Evolutionary conservation across 2,888 invertebrate genomes (phyloP), one percentile per base, ranked within the genome.

Genomic region (Pherbina coryleti): DNA sequence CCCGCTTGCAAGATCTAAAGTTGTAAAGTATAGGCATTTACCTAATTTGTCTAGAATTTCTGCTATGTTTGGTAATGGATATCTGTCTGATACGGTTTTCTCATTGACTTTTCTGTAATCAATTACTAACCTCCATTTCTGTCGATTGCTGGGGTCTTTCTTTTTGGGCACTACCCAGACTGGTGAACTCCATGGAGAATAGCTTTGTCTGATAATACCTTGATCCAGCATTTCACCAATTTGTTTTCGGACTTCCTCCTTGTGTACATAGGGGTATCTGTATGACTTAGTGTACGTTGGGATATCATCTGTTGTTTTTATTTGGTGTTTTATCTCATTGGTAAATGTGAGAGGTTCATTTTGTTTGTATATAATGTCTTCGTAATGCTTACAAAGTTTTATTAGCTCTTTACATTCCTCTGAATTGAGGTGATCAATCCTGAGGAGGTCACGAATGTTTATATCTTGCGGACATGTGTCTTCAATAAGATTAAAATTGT

Each of bases 1-100:
- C 0, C 86, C 86, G 0, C 82, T 84, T 0, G 85, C 84, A 0
- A 86, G 64, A 76, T 86, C 86, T 0, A 85, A 69, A 53, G 66
- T 71, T 17, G 62, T 53, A 53, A 69, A 78, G 28, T 78, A 72
- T 34, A 67, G 57, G 22, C 51, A 37, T 37, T 37, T 37, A 31
- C 31, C 72, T 44, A 66, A 28, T 44, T 77, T 72, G 31, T 73
- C 73, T 8, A 74, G 53, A 72, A 77, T 71, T 64, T 71, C 71
- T 3, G 64, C 71, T 5, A 76, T 76, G 51, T 72, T 77, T 25
- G 73, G 73, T 60, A 78, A 34, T 3, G 51, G 74, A n/a, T 74
- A 78, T 51, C 34, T 51, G 49, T 78, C 74, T 3, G 44, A 34
- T 31, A 77, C 53, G 0, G 73, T 73, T 14, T 60, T 66, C 25